Evolutionary conservation across 2,797 vertebrate species (phyloP), one percentile per base, ranked within the genome.

Genomic region (Scomberomorus guttatus): DNA sequence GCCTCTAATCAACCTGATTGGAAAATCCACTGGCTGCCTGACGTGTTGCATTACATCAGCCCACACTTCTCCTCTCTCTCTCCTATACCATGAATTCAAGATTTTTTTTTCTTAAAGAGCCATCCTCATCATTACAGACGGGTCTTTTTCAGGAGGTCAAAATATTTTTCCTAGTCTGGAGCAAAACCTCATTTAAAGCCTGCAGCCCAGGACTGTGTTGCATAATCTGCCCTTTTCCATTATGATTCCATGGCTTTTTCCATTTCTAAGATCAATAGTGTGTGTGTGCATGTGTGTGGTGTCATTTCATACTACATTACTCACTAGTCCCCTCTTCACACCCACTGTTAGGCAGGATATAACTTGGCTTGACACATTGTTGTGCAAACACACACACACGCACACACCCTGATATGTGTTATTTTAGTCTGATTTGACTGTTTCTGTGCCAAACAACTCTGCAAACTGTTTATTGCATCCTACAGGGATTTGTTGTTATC

Each of bases 1-100:
- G 85, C 46, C 70, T 84, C 77, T 87, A 89, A 91, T 93, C 90
- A 92, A 88, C 81, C 59, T 89, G 89, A 93, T 91, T 92, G 92
- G 85, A 90, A 91, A 90, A 85, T 70, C 81, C 81, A 87, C 80
- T 62, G 63, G 51, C 74, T 77, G 83, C 76, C 72, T 60, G 57
- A 56, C 55, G 22, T 50, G 22, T 70, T 63, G 80, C 84, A 82
- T 87, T 89, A 88, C 86, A 82, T 89, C 92, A 85, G 63, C 74
- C 55, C 50, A 5, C 50, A 17, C 50, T 20, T 37, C 66, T 65
- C 59, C 60, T 74, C 54, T 39, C 22, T 86, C 66, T 54, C 0
- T 71, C 59, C 71, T 68, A 52, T 2, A 17, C 24, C n/a, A 13
- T 15, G 10, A 52, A 54, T 24, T 46, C 34, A 37, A 27, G 18